Base-by-base conservation (phyloP, 2,888 invertebrate species). In the Dryomyza anilis region DNA sequence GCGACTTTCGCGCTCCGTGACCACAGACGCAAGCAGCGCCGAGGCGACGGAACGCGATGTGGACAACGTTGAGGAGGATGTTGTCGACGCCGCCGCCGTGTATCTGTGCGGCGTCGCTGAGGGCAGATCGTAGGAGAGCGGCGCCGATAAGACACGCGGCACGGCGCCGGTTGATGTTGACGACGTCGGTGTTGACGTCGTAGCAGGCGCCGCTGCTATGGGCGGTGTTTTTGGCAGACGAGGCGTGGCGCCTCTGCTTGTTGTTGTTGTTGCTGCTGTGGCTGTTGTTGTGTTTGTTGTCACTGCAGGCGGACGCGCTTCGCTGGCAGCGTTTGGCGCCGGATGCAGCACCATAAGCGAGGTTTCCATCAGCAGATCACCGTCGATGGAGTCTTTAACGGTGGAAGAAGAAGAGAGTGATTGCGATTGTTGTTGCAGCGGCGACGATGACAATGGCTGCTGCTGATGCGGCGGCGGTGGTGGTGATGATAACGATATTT, bases 321-420 rank as follows among this genome's bases (percentile, higher is more conserved):
- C n/a, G 27, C 23, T 43, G 67, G 65, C 62, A 72, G 55, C 61
- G 67, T 69, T 30, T 65, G 67, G 36, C 27, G 70, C 66, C 23
- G 74, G 67, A 64, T 75, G 75, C 57, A 76, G 70, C 27, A 78
- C 75, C 72, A 81, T 78, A 59, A 83, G 70, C 56, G 83, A 83
- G 52, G 84, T 83, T 72, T 83, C 83, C 79, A 77, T 77, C 64
- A 77, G 70, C 60, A 73, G 67, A 46, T 76, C 76, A 58, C 71
- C 72, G 66, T 76, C 74, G 29, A 74, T 55, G 7, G 76, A 74
- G 36, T 78, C 76, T 39, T 72, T 71, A 7, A 76, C 71, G 46
- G 76, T 74, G 53, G 78, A 78, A 53, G 76, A 74, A 64, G 74
- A 76, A 63, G 74, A 75, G 55, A 74, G 64, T 45, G 76, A 75